These are phyloP conservation scores for Pipistrellus pygmaeus DNA, from an alignment of 2,797 vertebrate genomes.

Conservation along the genomic window DNA sequence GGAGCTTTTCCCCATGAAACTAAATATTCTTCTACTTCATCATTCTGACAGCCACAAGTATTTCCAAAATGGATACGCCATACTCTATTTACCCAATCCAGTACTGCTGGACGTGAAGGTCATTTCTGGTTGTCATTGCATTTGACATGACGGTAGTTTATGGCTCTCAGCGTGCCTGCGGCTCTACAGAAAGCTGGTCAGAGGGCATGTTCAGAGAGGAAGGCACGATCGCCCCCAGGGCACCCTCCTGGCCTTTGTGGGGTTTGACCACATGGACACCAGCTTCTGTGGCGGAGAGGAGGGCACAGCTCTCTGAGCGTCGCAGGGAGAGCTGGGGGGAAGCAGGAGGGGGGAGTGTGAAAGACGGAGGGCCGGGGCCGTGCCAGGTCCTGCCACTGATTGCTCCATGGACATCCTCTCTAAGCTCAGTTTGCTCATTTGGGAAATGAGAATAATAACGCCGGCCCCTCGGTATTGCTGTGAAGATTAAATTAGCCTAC, in stretches of 20 bases:
- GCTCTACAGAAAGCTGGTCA: not conserved
- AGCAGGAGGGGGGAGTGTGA: not conserved
- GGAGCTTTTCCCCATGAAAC: conserved; percentile 67
- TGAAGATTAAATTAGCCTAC: conserved; percentile 55
- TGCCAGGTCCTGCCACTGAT: not conserved
- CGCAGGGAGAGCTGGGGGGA: not conserved
- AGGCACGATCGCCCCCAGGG: not conserved
- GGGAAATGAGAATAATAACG: not conserved
- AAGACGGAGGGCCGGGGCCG: not conserved
- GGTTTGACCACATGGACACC: not conserved
- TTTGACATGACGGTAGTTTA: conserved; percentile 11
- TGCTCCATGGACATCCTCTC: not conserved
- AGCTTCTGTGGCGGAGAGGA: not conserved
- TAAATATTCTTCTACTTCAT: conserved; percentile 62
- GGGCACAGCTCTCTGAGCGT: not conserved
- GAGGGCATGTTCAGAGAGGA: not conserved
- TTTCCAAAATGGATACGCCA: not conserved
- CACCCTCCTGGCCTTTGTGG: fast-evolving
- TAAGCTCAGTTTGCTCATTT: conserved; percentile 8
- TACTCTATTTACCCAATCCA: not conserved
- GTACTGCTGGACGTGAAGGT: not conserved
- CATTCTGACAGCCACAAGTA: conserved; percentile 37
- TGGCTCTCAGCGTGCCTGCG: not conserved
- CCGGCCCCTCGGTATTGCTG: not conserved
- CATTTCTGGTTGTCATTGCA: conserved; percentile 22